Evolutionary conservation across 2,113 vertebrate genomes (phyloP), one percentile per base, ranked within the genome.

Genomic region (Isichthys henryi): DNA sequence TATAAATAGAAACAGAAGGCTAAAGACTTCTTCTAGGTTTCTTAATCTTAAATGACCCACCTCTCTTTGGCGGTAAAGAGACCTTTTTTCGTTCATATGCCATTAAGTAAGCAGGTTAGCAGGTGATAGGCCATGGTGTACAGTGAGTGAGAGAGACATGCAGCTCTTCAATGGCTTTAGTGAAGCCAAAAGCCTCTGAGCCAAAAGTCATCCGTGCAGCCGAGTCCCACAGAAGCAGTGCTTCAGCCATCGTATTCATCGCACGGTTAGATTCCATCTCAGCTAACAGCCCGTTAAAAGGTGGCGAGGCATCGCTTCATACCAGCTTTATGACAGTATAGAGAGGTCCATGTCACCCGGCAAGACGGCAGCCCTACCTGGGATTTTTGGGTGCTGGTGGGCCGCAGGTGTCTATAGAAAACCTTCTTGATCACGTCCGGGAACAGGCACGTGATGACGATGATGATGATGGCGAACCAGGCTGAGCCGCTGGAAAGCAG

Each of bases 401-500:
- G 98, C 92, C 95, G 93, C 88, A 99, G 93, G 85, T 98, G 98
- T 93, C 97, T 96, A 93, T 97, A 98, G 91, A 98, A 94, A 35
- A 98, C 97, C 94, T 99, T 99, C 96, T 98, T 99, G 93, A 99
- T 91, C 92, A 99, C 94, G 90, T 99, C 98, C 88, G 98, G 95
- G 92, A 97, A 97, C 8, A 99, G 96, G 94, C 98, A 99, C 46
- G 95, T 96, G 90, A 97, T 95, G 92, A 98, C 94, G 86, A 99
- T 97, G 94, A 99, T 96, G 93, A 99, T 96, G 93, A 99, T 98
- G 95, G 98, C 97, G 91, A 99, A 98, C 98, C 98, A 99, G 93
- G 96, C 97, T 1, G 98, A 99, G 90, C 98, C 98, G 92, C 98
- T 99, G 94, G 98, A 99, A 35, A 99, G 95, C 91, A 99, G 95